Conservation (phyloP, 2,888 invertebrate genomes). For the Trichogramma evanescens region DNA sequence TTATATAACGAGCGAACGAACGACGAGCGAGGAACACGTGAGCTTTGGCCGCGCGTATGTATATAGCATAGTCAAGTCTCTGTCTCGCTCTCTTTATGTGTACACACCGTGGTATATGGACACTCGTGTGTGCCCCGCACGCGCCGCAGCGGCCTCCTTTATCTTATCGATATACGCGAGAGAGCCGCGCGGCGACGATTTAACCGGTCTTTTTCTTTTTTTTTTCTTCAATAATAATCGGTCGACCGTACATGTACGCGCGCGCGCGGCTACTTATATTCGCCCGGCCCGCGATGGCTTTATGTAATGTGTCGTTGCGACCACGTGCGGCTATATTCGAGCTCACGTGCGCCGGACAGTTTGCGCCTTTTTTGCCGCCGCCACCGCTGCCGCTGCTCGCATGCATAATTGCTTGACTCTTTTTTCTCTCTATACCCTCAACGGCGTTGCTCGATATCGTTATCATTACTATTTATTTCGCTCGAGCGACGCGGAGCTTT, state of each 20-base stretch:
- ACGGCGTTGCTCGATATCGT: too few relatives aligned
- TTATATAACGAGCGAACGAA: slow-evolving; percentile 43
- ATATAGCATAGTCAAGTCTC: slow-evolving; percentile 29
- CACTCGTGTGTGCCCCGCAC: slow-evolving; percentile 34
- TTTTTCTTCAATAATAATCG: too few relatives aligned
- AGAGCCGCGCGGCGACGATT: slow-evolving; percentile 18
- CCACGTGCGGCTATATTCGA: too few relatives aligned
- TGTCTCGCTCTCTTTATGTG: slow-evolving; percentile 24
- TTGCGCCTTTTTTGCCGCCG: too few relatives aligned
- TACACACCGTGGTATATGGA: slow-evolving; percentile 30
- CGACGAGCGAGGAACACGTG: not conserved
- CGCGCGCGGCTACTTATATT: slow-evolving; percentile 25
- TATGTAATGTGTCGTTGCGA: too few relatives aligned
- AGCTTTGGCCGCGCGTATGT: slow-evolving; percentile 32
- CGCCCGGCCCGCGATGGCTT: slow-evolving; percentile 24
- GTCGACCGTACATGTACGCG: not conserved
- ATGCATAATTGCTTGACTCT: too few relatives aligned
- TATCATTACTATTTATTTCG: too few relatives aligned
- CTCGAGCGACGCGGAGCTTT: too few relatives aligned
- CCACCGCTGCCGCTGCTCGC: too few relatives aligned
- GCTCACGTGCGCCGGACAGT: too few relatives aligned
- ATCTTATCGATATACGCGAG: slow-evolving; percentile 35
- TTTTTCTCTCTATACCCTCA: too few relatives aligned
- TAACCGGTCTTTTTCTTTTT: slow-evolving; percentile 7
- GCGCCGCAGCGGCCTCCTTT: slow-evolving; percentile 22